phyloP scores from a whole-genome alignment of 2,113 vertebrate species.

The Paraplagusia blochii region DNA sequence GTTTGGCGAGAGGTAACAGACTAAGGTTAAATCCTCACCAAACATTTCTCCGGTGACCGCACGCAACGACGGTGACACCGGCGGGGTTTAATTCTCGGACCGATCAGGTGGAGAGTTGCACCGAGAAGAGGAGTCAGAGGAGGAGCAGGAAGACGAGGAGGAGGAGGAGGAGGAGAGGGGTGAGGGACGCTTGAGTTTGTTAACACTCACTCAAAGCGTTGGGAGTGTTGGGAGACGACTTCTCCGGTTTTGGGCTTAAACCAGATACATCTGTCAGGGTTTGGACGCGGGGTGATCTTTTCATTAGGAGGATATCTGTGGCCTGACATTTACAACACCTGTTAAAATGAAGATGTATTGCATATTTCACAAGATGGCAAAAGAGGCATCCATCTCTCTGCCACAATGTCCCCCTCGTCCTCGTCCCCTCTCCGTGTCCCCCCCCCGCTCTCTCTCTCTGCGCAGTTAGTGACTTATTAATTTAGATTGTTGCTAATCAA shows the following conservation, averaged over 20 bases:
- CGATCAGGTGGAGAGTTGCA: conserved; percentile 15
- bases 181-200: conserved; percentile 54
- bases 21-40: conserved; percentile 15
- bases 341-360: conserved; percentile 76
- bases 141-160: too few species aligned
- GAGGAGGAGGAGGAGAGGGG: too few species aligned
- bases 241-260: conserved; percentile 45
- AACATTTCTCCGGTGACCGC: conserved; percentile 15
- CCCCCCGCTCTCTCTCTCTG: conserved; percentile 23
- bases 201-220: conserved; percentile 38
- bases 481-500: conserved; percentile 71
- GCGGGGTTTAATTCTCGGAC: conserved; percentile 33
- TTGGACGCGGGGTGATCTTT: conserved; percentile 62
- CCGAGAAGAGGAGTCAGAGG: background rate
- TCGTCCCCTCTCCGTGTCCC: too few species aligned
- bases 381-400: conserved; percentile 65
- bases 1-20: conserved; percentile 3
- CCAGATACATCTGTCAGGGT: conserved; percentile 65
- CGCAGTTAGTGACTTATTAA: conserved; percentile 71
- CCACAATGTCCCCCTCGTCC: conserved; percentile 1
- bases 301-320: conserved; percentile 72
- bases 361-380: conserved; percentile 69
- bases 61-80: conserved; percentile 7
- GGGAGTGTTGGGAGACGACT: conserved; percentile 29
- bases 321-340: conserved; percentile 69